These are phyloP conservation scores for Polymixis lichenea DNA, from an alignment of 2,888 invertebrate genomes.

Conservation along the genomic window DNA sequence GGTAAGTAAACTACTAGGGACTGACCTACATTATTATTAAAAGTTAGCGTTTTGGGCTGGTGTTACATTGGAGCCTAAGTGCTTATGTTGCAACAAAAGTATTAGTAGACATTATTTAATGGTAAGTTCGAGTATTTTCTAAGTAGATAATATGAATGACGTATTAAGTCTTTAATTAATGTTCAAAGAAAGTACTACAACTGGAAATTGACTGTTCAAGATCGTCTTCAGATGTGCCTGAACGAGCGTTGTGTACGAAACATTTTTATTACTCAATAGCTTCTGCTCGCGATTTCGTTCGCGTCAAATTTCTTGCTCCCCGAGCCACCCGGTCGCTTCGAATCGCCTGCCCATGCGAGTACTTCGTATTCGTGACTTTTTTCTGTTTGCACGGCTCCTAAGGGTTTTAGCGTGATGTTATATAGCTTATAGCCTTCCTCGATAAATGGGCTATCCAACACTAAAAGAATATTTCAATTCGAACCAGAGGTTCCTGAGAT, in stretches of 20 bases:
- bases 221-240: background rate
- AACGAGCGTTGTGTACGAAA: background rate
- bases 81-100: slow-evolving; percentile 6
- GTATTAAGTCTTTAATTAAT: background rate
- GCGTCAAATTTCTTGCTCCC: no score
- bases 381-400: no score
- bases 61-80: slow-evolving; percentile 26
- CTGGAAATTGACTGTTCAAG: background rate
- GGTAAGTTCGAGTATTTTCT: slow-evolving; percentile 14
- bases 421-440: no score
- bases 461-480: no score
- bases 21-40: background rate
- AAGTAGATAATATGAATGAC: slow-evolving; percentile 6
- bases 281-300: no score
- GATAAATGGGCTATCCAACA: no score
- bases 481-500: no score
- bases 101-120: slow-evolving; percentile 7
- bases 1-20: slow-evolving; percentile 19
- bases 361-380: no score
- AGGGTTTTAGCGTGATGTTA: no score
- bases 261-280: background rate
- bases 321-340: no score
- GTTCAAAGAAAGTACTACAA: background rate
- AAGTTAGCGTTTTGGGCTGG: slow-evolving; percentile 5
- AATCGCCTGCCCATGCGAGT: no score